Conservation (phyloP, 2,113 vertebrate species). For the Phylloscopus whistleri region DNA sequence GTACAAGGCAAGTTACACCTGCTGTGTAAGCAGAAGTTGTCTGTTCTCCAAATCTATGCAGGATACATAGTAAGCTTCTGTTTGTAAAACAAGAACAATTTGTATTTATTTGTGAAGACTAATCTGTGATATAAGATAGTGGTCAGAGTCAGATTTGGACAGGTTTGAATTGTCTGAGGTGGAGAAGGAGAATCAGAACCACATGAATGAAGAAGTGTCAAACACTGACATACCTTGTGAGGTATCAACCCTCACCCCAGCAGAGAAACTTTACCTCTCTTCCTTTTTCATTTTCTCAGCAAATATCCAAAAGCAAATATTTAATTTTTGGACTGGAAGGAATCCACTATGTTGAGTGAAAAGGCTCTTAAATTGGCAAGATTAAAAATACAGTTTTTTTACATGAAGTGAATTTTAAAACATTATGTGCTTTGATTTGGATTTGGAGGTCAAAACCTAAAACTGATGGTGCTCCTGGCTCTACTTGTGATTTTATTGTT, state of each 20-base stretch:
- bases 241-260: neutral
- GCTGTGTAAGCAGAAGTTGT: neutral
- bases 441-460: neutral
- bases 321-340: neutral
- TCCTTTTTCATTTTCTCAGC: neutral
- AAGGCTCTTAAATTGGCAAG: neutral
- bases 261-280: neutral
- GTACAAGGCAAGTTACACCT: neutral
- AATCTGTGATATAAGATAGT: neutral
- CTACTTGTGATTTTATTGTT: neutral
- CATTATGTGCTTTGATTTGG: neutral
- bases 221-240: neutral
- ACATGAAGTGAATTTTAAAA: neutral
- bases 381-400: neutral
- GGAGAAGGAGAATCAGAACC: neutral
- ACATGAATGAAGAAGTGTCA: neutral
- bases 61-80: neutral
- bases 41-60: neutral
- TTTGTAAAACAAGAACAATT: neutral
- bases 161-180: neutral
- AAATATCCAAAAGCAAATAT: neutral
- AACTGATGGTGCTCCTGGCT: neutral
- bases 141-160: neutral
- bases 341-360: neutral
- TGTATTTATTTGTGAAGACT: neutral